phyloP scores from a whole-genome alignment of 2,797 vertebrate species.

The Molossus alvarezi region DNA sequence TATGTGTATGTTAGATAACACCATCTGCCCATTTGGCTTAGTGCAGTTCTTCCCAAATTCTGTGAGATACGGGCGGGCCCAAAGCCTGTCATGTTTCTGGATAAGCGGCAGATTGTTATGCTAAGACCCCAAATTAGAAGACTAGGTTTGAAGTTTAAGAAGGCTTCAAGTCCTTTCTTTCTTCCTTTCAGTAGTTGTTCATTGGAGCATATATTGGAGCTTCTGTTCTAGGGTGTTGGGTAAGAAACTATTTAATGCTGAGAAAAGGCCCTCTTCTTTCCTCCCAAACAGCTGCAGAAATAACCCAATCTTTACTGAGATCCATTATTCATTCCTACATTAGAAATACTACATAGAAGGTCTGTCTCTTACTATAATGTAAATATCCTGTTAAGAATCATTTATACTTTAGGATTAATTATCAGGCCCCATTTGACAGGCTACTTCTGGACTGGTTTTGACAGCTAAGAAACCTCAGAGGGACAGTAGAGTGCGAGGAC shows the following conservation, averaged over 20 bases:
- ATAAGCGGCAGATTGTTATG: neutral
- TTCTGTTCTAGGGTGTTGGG: neutral
- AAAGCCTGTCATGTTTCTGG: slow-evolving; percentile 2
- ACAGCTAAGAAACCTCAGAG: neutral
- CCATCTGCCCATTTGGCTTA: slow-evolving; percentile 73
- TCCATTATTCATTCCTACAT: slow-evolving; percentile 18
- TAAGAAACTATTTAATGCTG: neutral
- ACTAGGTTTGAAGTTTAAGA: slow-evolving; percentile 60
- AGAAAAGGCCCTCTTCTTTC: neutral
- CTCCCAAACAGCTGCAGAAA: neutral
- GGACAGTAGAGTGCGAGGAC: neutral
- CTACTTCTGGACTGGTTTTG: slow-evolving; percentile 44
- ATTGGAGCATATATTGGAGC: neutral
- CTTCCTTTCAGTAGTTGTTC: slow-evolving; percentile 37
- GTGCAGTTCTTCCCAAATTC: slow-evolving; percentile 17
- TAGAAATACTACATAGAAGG: slow-evolving; percentile 20
- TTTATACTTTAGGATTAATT: slow-evolving; percentile 39
- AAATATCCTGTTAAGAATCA: slow-evolving; percentile 25
- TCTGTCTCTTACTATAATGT: neutral
- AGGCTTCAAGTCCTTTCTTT: neutral
- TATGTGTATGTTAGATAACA: slow-evolving; percentile 66
- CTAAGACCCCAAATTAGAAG: neutral
- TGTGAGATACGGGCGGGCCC: neutral
- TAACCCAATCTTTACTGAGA: neutral
- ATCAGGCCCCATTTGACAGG: slow-evolving; percentile 27